These are phyloP conservation scores for Ametastegia equiseti DNA, from an alignment of 2,888 invertebrate genomes.

Conservation along the genomic window DNA sequence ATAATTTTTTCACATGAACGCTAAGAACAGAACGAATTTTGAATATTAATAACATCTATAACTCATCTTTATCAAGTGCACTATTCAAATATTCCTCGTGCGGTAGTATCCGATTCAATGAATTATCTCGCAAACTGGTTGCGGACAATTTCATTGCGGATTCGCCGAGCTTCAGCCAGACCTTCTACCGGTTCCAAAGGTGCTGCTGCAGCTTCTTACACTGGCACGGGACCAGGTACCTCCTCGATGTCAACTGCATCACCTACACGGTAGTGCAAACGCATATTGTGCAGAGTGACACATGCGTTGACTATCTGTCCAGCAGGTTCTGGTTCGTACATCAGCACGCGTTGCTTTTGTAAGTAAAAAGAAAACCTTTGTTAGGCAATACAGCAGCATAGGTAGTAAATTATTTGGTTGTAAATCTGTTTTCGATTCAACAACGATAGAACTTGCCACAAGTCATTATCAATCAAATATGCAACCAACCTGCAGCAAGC, in stretches of 20 bases:
- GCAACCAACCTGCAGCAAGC: conserved; percentile 1
- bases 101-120: neutral
- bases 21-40: neutral
- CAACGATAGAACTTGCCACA: neutral
- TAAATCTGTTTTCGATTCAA: neutral
- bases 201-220: neutral
- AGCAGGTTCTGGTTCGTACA: too few relatives aligned
- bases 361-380: neutral
- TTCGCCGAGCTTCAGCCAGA: neutral
- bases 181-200: neutral
- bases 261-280: too few relatives aligned
- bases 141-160: neutral
- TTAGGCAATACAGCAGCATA: neutral
- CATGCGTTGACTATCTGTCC: too few relatives aligned
- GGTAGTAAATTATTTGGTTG: neutral
- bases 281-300: too few relatives aligned
- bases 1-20: neutral
- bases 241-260: neutral
- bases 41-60: neutral
- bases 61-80: neutral
- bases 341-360: too few relatives aligned
- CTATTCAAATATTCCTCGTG: neutral
- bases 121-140: neutral
- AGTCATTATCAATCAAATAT: neutral
- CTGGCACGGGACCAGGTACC: neutral